phyloP scores from a whole-genome alignment of 2,113 vertebrate species.

The Toxotes chatareus region DNA sequence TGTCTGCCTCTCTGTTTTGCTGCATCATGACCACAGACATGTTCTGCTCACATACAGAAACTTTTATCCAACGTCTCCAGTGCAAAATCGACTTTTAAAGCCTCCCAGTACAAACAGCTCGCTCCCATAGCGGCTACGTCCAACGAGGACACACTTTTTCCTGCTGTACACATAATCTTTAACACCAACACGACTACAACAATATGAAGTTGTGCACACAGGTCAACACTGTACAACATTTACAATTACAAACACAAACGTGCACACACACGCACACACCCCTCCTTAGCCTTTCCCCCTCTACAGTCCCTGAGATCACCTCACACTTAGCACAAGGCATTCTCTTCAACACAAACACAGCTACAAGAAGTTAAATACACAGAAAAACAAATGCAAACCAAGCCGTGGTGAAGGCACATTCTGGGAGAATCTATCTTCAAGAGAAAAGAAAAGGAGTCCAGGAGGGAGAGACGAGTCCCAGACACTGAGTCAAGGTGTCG shows the following conservation, averaged over 20 bases:
- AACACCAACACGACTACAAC: conserved; percentile 23
- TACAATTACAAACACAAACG: conserved; percentile 30
- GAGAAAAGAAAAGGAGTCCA: conserved; percentile 47
- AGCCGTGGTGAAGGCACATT: conserved; percentile 82
- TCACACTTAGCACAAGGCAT: conserved; percentile 72
- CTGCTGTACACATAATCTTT: conserved; percentile 17
- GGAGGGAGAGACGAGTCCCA: conserved; percentile 39
- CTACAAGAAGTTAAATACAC: conserved; percentile 43
- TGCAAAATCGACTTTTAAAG: conserved; percentile 72
- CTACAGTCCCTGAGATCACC: conserved; percentile 84
- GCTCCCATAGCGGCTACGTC: conserved; percentile 61
- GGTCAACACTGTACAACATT: conserved; percentile 59
- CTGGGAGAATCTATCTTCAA: conserved; percentile 67
- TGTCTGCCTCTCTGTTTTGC: neutral
- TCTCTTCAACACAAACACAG: conserved; percentile 62
- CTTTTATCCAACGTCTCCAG: conserved; percentile 51
- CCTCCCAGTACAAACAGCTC: conserved; percentile 43
- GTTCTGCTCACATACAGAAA: conserved; percentile 30
- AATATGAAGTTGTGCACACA: conserved; percentile 45
- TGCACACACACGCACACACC: neutral
- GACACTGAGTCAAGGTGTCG: conserved; percentile 16
- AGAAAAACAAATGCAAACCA: conserved; percentile 54
- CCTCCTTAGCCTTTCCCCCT: conserved; percentile 35
- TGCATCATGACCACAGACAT: neutral
- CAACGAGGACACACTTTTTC: conserved; percentile 15